A percentile compares a stretch with the other conserved stretches of the same genome.
Evolutionary conservation across 2,888 invertebrate species (phyloP).

Genomic region (Drepanosiphum platanoidis): DNA sequence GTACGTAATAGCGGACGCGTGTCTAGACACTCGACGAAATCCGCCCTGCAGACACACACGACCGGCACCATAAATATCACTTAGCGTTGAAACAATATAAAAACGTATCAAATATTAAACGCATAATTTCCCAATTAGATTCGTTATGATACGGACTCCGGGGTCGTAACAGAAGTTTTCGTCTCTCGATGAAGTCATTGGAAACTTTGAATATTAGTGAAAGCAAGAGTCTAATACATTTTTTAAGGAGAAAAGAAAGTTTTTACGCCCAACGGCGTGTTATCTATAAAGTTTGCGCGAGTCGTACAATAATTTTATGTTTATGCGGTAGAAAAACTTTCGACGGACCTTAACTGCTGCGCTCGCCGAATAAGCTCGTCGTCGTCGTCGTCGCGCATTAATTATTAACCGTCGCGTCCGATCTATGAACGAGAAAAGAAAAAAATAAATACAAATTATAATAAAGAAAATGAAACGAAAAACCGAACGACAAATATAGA

Average conservation of each 20-base stretch:
- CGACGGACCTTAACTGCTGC: background rate
- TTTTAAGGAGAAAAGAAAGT: conserved; percentile 16
- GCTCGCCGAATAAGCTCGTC: background rate
- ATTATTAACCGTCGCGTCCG: background rate
- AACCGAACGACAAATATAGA: too few relatives aligned
- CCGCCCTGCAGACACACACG: background rate
- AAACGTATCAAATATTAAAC: too few relatives aligned
- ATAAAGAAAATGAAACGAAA: background rate
- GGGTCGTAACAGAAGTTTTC: conserved; percentile 33
- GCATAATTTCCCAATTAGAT: conserved; percentile 1
- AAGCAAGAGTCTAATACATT: conserved; percentile 21
- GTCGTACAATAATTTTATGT: conserved; percentile 27
- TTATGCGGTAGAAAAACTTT: conserved; percentile 14
- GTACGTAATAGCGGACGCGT: too few relatives aligned
- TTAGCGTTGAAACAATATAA: background rate
- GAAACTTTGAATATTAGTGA: conserved; percentile 46
- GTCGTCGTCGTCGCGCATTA: too few relatives aligned
- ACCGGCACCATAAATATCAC: background rate
- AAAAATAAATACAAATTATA: background rate
- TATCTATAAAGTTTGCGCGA: background rate
- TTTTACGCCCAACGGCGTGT: background rate
- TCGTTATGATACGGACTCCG: background rate
- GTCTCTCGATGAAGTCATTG: conserved; percentile 1
- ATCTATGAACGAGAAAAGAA: background rate
- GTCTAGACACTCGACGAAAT: background rate